These are phyloP conservation scores for Neuroterus valhalla DNA, from an alignment of 1,140 invertebrate genomes.

Conservation along the genomic window DNA sequence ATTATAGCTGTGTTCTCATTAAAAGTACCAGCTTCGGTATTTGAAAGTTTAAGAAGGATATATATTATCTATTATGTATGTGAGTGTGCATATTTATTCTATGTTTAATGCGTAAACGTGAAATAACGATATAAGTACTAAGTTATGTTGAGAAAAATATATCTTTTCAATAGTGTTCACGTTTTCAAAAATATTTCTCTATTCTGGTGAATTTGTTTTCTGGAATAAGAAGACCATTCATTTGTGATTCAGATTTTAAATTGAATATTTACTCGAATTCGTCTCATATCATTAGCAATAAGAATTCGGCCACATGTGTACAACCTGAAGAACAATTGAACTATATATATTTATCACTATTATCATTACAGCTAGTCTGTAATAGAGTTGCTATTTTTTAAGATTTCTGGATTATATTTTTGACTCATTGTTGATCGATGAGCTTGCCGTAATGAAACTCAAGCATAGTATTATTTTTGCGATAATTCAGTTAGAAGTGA, in stretches of 20 bases:
- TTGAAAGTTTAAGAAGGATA: conserved; percentile 1
- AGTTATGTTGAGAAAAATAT: background rate
- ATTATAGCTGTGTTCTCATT: background rate
- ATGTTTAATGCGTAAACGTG: background rate
- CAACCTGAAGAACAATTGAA: conserved; percentile 2
- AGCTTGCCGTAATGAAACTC: conserved; percentile 57
- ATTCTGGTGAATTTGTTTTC: no score
- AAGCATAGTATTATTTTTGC: conserved; percentile 60
- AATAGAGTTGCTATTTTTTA: conserved; percentile 35
- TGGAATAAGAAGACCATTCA: background rate
- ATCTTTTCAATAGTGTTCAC: no score
- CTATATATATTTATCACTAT: conserved; percentile 29
- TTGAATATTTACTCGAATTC: background rate
- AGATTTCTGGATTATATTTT: conserved; percentile 64
- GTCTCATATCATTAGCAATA: background rate
- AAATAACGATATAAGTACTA: background rate
- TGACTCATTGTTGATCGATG: conserved; percentile 72
- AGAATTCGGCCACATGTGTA: background rate
- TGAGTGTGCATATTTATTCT: conserved; percentile 24
- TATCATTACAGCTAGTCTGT: conserved; percentile 45
- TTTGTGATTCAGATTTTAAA: background rate
- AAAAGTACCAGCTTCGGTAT: background rate
- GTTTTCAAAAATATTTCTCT: no score
- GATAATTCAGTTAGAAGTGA: conserved; percentile 48
- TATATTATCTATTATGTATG: conserved; percentile 28